These are phyloP conservation scores for Gallinago jamesoni DNA, from an alignment of 2,113 vertebrate genomes.

Conservation along the genomic window DNA sequence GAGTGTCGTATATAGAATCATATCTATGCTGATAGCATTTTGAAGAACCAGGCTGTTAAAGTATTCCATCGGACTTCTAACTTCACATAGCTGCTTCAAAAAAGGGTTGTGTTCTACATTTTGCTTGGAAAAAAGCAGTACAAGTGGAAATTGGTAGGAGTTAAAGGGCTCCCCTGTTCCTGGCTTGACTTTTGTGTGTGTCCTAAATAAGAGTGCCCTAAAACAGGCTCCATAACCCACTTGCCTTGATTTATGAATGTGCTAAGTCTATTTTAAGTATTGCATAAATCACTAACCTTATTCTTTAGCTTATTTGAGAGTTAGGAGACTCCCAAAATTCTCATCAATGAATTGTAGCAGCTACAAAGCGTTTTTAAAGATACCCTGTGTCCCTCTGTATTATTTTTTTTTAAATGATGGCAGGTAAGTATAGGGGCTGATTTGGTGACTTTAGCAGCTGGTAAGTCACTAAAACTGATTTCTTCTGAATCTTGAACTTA, in stretches of 20 bases:
- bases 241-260: background rate
- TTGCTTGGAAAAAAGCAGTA: background rate
- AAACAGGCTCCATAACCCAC: background rate
- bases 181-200: background rate
- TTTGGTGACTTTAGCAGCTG: background rate
- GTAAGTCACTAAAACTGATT: background rate
- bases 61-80: background rate
- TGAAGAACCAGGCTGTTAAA: background rate
- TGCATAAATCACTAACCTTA: background rate
- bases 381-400: background rate
- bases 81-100: background rate
- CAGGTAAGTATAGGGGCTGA: background rate
- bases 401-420: background rate
- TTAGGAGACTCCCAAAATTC: background rate
- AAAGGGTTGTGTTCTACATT: background rate
- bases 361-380: background rate
- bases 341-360: background rate
- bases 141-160: background rate
- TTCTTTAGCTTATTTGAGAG: background rate
- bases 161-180: background rate
- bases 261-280: background rate
- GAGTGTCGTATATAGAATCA: background rate
- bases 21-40: fast-evolving
- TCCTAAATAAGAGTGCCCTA: background rate
- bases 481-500: background rate